A percentile compares a stretch with the other conserved stretches of the same genome.
These are phyloP conservation scores for Campoplex nolae DNA, from an alignment of 2,888 invertebrate genomes.

Conservation along the genomic window DNA sequence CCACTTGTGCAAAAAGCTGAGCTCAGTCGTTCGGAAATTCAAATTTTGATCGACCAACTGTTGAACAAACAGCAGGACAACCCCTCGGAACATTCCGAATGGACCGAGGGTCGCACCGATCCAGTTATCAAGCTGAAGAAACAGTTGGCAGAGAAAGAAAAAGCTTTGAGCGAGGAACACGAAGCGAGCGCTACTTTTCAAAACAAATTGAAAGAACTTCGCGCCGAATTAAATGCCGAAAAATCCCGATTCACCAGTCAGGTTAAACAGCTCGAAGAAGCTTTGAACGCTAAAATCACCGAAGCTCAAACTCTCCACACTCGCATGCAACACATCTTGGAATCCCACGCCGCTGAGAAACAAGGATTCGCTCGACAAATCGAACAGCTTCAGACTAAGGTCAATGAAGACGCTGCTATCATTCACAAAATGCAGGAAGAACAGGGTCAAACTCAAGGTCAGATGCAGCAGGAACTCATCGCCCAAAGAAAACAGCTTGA, in stretches of 20 bases:
- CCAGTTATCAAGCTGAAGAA: conserved; percentile 94
- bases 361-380: conserved; percentile 88
- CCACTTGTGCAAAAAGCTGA: conserved; percentile 92
- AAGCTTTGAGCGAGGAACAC: conserved; percentile 90
- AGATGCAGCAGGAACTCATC: conserved; percentile 86
- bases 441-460: conserved; percentile 84
- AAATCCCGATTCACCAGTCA: conserved; percentile 86
- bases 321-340: conserved; percentile 87
- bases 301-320: conserved; percentile 88
- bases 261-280: conserved; percentile 87
- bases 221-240: conserved; percentile 89
- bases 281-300: conserved; percentile 85
- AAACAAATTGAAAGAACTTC: conserved; percentile 92
- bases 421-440: conserved; percentile 86
- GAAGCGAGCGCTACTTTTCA: conserved; percentile 91
- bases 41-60: conserved; percentile 94
- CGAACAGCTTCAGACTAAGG: conserved; percentile 88
- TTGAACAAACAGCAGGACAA: conserved; percentile 94
- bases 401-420: conserved; percentile 86
- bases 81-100: conserved; percentile 90
- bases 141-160: conserved; percentile 95
- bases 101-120: conserved; percentile 94
- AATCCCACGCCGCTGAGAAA: conserved; percentile 87
- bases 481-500: conserved; percentile 89
- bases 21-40: conserved; percentile 94